These are phyloP conservation scores for Scatophagus argus DNA, from an alignment of 2,113 vertebrate species.

Conservation along the genomic window DNA sequence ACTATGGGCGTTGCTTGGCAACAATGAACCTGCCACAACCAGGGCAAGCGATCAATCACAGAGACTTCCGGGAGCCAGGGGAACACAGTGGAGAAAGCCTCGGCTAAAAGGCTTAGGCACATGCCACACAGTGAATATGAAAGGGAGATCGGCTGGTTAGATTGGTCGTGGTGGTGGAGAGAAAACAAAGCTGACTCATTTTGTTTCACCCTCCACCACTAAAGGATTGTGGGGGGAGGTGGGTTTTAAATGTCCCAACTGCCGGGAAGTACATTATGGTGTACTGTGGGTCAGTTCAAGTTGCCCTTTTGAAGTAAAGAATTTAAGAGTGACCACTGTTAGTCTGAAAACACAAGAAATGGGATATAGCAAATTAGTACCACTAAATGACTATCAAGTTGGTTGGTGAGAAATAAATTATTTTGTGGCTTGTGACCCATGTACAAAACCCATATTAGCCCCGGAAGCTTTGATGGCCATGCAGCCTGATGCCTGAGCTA, in stretches of 20 bases:
- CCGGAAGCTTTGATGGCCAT: background rate
- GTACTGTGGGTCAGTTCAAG: slow-evolving; percentile 37
- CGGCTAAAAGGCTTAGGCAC: slow-evolving; percentile 59
- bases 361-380: background rate
- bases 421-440: too few relatives aligned
- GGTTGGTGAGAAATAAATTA: too few relatives aligned
- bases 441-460: too few relatives aligned
- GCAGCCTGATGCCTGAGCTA: background rate
- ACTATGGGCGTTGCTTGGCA: slow-evolving; percentile 71
- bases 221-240: slow-evolving; percentile 6
- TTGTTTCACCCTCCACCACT: slow-evolving; percentile 52
- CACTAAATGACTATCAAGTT: too few relatives aligned
- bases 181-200: slow-evolving; percentile 67
- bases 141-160: slow-evolving; percentile 55
- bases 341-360: background rate
- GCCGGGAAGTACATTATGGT: slow-evolving; percentile 29
- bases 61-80: slow-evolving; percentile 63
- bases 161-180: slow-evolving; percentile 38
- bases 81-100: slow-evolving; percentile 40
- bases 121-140: slow-evolving; percentile 59
- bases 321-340: background rate
- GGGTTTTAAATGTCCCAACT: slow-evolving; percentile 40
- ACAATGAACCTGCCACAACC: slow-evolving; percentile 72
- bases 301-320: slow-evolving; percentile 1
- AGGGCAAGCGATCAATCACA: slow-evolving; percentile 78